Evolutionary conservation across 1,140 invertebrate genomes (phyloP), one percentile per base, ranked within the genome.

Genomic region (Drosophila gunungcola): DNA sequence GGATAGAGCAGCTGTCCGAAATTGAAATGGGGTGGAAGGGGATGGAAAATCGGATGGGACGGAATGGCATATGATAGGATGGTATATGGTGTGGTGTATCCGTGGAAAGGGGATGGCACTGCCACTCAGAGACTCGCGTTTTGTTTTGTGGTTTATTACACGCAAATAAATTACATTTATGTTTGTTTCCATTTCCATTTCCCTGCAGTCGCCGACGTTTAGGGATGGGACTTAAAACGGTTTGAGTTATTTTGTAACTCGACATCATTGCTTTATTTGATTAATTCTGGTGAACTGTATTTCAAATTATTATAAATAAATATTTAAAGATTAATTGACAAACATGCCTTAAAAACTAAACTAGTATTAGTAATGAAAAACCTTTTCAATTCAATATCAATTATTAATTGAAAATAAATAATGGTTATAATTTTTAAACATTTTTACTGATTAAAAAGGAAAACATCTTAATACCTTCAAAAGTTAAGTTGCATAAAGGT

Each of bases 161-260:
- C 84, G 84, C 84, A 89, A 89, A 89, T 89, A 89, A 89, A 89
- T 89, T 89, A 84, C 62, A 89, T 89, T 84, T 78, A 88, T 89
- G 84, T 80, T 88, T 77, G 72, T 68, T 88, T 78, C 61, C 74
- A 78, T 85, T 86, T 78, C 61, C 74, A 78, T 85, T 86, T 70
- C 34, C 63, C 62, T 56, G 51, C 51, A 65, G 43, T 68, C 9
- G 27, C 29, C 48, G 13, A 3, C 3, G 10, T 9, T 36, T 56
- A 48, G 41, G 39, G 63, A 70, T 70, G 67, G 13, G n/a, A 70
- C 3, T n/a, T 11, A 2, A 6, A 4, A 4, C 0, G 4, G 49
- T 32, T 0, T 7, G 29, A 6, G 29, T 32, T 6, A 32, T 6
- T 32, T 32, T 32, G 29, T 32, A 32, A 21, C 16, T 21, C 16